These are phyloP conservation scores for Aythya baeri DNA, from an alignment of 2,113 vertebrate genomes.

Conservation along the genomic window DNA sequence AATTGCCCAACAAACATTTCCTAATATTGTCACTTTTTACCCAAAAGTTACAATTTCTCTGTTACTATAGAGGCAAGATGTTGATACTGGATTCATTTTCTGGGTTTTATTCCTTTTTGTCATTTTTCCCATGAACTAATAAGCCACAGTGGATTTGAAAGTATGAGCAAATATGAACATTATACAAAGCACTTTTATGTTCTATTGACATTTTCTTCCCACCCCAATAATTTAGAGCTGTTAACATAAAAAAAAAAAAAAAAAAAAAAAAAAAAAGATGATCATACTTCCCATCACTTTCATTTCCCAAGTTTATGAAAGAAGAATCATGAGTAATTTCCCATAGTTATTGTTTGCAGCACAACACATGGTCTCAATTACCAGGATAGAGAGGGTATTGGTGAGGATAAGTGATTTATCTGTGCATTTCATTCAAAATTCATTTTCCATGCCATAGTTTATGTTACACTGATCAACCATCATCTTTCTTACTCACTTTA, in stretches of 20 bases:
- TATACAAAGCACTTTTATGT: conserved; percentile 75
- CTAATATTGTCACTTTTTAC: conserved; percentile 64
- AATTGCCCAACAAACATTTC: conserved; percentile 39
- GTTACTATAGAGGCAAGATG: conserved; percentile 77
- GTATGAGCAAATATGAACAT: conserved; percentile 66
- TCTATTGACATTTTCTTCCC: conserved; percentile 73
- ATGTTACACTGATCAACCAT: conserved; percentile 17
- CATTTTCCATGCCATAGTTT: conserved; percentile 37
- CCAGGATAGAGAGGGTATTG: conserved; percentile 44
- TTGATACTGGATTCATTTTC: conserved; percentile 77
- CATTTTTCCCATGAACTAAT: conserved; percentile 82
- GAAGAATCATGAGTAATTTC: conserved; percentile 70
- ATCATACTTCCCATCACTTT: conserved; percentile 66
- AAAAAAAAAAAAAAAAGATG: conserved; percentile 47
- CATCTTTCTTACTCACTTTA: conserved; percentile 12
- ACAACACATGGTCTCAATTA: conserved; percentile 76
- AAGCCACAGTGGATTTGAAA: conserved; percentile 77
- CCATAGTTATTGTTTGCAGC: conserved; percentile 69
- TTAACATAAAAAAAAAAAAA: conserved; percentile 62
- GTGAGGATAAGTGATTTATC: conserved; percentile 63
- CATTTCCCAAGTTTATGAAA: conserved; percentile 63
- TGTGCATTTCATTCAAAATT: conserved; percentile 47
- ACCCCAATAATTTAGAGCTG: conserved; percentile 75
- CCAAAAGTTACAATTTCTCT: conserved; percentile 65
- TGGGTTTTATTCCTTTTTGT: conserved; percentile 76